Conservation (phyloP, 2,113 vertebrate genomes). For the Tenrec ecaudatus region DNA sequence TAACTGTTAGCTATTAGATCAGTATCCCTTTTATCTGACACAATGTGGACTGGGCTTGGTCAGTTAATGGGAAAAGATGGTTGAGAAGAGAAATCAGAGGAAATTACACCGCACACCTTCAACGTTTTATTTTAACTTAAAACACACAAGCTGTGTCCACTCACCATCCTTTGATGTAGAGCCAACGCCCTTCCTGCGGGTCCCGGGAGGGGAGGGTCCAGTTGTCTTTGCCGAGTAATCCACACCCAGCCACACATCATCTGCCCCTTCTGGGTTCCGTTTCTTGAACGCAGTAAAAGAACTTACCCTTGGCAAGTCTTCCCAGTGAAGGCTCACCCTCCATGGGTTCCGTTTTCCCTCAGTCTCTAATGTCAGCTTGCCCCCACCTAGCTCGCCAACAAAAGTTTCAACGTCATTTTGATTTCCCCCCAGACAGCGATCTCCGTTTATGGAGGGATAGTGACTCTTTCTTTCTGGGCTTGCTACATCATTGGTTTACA, state of each 20-base stretch:
- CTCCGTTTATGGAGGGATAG: not conserved
- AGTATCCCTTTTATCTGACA: constrained; percentile 77
- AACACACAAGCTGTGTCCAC: constrained; percentile 52
- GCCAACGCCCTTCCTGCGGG: constrained; percentile 48
- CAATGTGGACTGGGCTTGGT: constrained; percentile 57
- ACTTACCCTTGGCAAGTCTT: constrained; percentile 15
- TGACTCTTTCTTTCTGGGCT: not conserved
- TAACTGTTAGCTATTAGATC: constrained; percentile 75
- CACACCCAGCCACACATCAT: constrained; percentile 46
- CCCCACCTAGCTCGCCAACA: not conserved
- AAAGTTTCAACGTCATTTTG: not conserved
- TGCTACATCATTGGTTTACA: not conserved
- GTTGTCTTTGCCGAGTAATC: constrained; percentile 45
- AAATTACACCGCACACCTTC: constrained; percentile 72
- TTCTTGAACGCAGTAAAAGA: constrained; percentile 46
- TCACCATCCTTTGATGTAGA: constrained; percentile 68
- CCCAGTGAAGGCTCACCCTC: not conserved
- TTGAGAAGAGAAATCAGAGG: constrained; percentile 74
- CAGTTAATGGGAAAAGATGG: constrained; percentile 78
- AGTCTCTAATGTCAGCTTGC: not conserved
- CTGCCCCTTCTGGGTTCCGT: not conserved
- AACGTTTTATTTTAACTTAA: constrained; percentile 74
- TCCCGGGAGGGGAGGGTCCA: constrained; percentile 1
- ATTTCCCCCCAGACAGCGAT: not conserved
- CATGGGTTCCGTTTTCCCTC: not conserved